A percentile compares a stretch with the other conserved stretches of the same genome.
phyloP scores from a whole-genome alignment of 64 coral and sea anemone species.

The Montipora efflorescens region DNA sequence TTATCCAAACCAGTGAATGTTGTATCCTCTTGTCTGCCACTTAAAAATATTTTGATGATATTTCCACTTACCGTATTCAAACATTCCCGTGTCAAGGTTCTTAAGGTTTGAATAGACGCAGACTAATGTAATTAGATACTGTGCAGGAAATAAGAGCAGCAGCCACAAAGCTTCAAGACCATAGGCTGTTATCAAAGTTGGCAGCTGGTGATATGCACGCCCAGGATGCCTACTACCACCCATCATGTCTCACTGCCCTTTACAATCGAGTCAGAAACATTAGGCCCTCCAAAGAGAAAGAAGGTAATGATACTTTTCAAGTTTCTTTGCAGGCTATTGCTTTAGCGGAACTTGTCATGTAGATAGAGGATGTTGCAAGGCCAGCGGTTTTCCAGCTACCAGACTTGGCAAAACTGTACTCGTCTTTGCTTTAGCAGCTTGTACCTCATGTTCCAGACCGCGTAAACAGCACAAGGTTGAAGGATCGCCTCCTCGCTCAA shows the following conservation, averaged over 20 bases:
- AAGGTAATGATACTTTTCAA: background rate
- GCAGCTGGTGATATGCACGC: constrained; percentile 54
- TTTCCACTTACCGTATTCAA: too few species aligned
- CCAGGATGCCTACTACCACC: constrained; percentile 48
- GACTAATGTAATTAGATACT: background rate
- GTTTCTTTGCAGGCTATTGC: constrained; percentile 61
- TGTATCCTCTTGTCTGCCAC: too few species aligned
- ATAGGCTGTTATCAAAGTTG: constrained; percentile 39
- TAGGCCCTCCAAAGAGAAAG: background rate
- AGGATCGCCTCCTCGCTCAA: background rate
- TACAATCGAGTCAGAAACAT: constrained; percentile 28
- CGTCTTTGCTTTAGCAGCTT: too few species aligned
- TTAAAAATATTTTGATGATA: too few species aligned
- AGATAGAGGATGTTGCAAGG: constrained; percentile 31
- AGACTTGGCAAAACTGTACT: too few species aligned
- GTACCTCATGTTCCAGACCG: too few species aligned
- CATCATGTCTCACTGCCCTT: constrained; percentile 32
- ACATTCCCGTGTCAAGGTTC: too few species aligned
- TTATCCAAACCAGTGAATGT: too few species aligned
- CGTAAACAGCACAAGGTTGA: background rate
- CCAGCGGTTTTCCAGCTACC: constrained; percentile 18
- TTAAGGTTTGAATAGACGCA: background rate
- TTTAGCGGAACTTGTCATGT: constrained; percentile 48
- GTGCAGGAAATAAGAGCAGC: constrained; percentile 11
- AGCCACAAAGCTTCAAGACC: constrained; percentile 30